Conservation (phyloP, 2,113 vertebrate genomes). For the Phalacrocorax carbo region DNA sequence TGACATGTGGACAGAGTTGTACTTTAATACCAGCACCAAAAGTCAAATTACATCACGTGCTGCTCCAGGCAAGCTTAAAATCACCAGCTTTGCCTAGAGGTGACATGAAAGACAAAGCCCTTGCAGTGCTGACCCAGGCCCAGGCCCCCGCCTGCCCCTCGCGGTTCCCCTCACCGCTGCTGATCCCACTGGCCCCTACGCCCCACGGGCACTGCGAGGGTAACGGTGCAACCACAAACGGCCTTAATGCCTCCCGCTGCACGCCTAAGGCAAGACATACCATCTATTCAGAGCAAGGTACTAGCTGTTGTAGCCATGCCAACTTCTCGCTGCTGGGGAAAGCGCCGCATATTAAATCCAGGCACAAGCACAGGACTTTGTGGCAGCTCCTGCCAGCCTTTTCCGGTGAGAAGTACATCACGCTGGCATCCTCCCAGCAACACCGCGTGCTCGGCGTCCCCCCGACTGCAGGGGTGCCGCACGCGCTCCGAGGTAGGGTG, state of each 20-base stretch:
- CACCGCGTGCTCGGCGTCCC: neutral
- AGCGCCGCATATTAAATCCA: neutral
- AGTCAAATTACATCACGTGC: neutral
- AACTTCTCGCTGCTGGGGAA: neutral
- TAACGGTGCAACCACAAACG: neutral
- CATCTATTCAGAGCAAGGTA: neutral
- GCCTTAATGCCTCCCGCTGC: neutral
- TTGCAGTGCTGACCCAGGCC: neutral
- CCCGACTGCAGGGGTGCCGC: fast-evolving
- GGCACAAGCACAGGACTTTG: neutral
- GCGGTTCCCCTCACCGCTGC: fast-evolving
- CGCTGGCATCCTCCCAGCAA: neutral
- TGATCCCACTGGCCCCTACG: neutral
- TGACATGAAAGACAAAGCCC: fast-evolving
- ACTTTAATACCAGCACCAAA: neutral
- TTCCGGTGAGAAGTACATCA: fast-evolving
- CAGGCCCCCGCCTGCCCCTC: neutral
- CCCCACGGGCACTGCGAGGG: fast-evolving
- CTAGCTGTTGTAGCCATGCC: neutral
- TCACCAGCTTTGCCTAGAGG: fast-evolving
- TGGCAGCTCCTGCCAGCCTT: neutral
- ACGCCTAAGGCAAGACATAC: neutral
- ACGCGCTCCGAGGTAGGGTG: fast-evolving
- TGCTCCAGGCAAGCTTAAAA: neutral
- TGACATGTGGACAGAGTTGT: neutral